Base-by-base conservation (phyloP, 2,888 invertebrate species). In the Mamestra brassicae region DNA sequence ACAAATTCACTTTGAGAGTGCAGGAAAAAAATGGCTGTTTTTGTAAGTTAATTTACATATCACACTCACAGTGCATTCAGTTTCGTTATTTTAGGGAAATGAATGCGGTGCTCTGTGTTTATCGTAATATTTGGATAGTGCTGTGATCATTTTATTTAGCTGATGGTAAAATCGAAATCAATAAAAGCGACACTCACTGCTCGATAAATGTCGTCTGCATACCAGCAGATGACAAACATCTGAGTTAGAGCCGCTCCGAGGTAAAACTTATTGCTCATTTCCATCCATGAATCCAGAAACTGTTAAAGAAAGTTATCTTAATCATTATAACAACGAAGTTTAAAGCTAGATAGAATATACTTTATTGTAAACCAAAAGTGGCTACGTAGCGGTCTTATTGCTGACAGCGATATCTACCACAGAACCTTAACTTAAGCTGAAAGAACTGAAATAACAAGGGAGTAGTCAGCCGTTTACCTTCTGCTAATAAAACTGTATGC, bases 161-260 rank as follows among this genome's bases (percentile, higher is more conserved):
- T 6, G 36, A 58, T 36, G 15, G 42, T 47, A 8, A 7, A 34
- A 42, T 7, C 17, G 2, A n/a, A 34, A 45, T 38, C 0, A 45
- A 63, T 2, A 26, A 62, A n/a, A 52, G 0, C 10, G 42, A 42
- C 17, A 86, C 94, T 87, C 83, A 95, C 95, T 81, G 94, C 90
- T 84, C 92, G 91, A 70, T 88, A 94, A 76, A 95, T 94, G 64
- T 95, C 95, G 78, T 95, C 94, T 55, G 95, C 94, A 69, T 94
- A 95, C 94, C 93, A 95, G 74, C 95, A 95, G 42, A 95, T 88
- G 67, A 95, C 93, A 15, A 94, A 94, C 84, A 94, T 94, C 88
- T 95, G 94, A 62, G 94, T 94, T 76, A 95, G 76, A 8, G 92
- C 93, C 8, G 95, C 93, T 15, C 92, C 92, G 52, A 94, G 87